These are phyloP conservation scores for Chiroxiphia lanceolata DNA, from an alignment of 2,797 vertebrate species.

Conservation along the genomic window DNA sequence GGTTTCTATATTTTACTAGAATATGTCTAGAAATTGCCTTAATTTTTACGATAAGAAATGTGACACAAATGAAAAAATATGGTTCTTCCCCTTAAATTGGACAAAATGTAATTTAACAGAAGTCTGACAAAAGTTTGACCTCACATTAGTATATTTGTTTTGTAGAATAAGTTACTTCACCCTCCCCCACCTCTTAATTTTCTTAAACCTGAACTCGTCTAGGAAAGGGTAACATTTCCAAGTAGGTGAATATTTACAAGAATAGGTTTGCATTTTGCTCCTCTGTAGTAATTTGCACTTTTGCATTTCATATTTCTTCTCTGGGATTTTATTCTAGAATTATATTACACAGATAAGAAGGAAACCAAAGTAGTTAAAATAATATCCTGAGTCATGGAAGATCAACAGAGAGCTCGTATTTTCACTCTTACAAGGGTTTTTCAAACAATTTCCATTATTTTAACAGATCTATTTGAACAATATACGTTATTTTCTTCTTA, in stretches of 20 bases:
- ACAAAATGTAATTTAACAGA: neutral
- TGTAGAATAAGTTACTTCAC: neutral
- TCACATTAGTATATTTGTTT: neutral
- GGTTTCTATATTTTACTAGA: neutral
- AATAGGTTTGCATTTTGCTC: neutral
- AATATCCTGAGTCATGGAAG: neutral
- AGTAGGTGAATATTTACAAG: neutral
- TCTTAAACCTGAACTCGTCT: neutral
- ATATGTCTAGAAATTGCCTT: neutral
- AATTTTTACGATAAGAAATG: neutral
- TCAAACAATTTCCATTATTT: neutral
- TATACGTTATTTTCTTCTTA: neutral
- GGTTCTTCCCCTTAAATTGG: neutral
- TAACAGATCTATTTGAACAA: neutral
- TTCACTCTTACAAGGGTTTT: neutral
- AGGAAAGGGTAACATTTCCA: neutral
- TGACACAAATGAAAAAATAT: neutral
- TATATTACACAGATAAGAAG: neutral
- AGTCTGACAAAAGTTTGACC: neutral
- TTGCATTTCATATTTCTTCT: neutral
- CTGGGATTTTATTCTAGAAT: neutral
- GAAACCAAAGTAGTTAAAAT: neutral
- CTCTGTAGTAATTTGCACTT: neutral
- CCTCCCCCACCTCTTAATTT: accelerated
- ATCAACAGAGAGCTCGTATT: neutral